Percentiles rank a stretch among this genome's conserved stretches.
phyloP scores from a whole-genome alignment of 2,113 vertebrate genomes.

The Mionectes macconnelli region DNA sequence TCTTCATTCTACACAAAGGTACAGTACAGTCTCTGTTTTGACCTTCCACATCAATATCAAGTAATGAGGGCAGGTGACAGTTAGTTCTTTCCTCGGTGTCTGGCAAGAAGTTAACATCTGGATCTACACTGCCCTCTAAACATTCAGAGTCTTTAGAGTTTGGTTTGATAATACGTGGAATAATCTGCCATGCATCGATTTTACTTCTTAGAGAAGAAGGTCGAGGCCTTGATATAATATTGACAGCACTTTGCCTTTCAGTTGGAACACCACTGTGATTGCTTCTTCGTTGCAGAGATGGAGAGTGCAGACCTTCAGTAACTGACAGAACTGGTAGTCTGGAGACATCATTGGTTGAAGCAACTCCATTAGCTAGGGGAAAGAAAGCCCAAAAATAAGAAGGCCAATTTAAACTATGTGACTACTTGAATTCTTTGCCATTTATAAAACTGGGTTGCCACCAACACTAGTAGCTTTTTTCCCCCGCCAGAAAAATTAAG shows the following conservation, averaged over 20 bases:
- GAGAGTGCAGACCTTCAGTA: neutral
- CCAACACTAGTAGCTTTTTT: neutral
- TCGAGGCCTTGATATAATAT: slow-evolving; percentile 66
- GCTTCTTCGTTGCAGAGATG: neutral
- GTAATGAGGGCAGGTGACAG: slow-evolving; percentile 68
- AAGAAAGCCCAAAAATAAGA: neutral
- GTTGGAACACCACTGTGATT: neutral
- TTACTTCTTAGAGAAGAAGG: slow-evolving; percentile 76
- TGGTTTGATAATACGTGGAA: slow-evolving; percentile 75
- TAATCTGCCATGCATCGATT: slow-evolving; percentile 73
- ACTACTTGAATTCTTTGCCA: neutral
- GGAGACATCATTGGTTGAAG: neutral
- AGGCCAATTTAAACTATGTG: neutral
- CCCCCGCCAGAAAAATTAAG: neutral
- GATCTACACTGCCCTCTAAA: slow-evolving; percentile 61
- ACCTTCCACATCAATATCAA: slow-evolving; percentile 86
- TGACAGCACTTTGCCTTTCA: slow-evolving; percentile 2
- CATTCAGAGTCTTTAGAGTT: slow-evolving; percentile 74
- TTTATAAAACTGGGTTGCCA: neutral
- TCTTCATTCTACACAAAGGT: slow-evolving; percentile 87
- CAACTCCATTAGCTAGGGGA: slow-evolving; percentile 34
- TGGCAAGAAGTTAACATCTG: slow-evolving; percentile 62
- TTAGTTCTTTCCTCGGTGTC: slow-evolving; percentile 70
- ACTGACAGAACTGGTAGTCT: neutral
- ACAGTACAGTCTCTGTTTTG: slow-evolving; percentile 87